Base-by-base conservation (phyloP, 2,797 vertebrate species). In the Enteromius paludinosus region DNA sequence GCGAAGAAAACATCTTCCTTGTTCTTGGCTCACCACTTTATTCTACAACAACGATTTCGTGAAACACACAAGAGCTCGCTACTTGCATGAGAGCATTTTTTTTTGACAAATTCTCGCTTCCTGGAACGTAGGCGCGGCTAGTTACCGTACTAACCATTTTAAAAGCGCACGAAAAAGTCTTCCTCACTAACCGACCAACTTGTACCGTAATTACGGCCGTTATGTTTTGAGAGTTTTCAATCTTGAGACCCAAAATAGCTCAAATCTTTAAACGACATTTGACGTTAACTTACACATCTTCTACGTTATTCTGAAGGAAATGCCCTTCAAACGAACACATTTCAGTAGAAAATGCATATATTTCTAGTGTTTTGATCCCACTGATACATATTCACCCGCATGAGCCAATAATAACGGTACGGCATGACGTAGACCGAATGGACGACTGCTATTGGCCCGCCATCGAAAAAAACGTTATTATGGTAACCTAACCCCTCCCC, bases 401-500 rank as follows among this genome's bases (percentile, higher is more conserved):
- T 23, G 35, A 59, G 47, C 20, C 43, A 18, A 84, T 70, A 65
- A 59, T 62, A 72, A 82, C 59, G 64, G n/a, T 43, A 33, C 30
- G 56, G 41, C 38, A n/a, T 86, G 84, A 87, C 79, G 23, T 25
- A 20, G 0, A 0, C 0, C 15, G 3, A 10, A 59, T 9, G 2
- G 59, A 14, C 3, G 38, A 0, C 78, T 71, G 12, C 79, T 76
- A 93, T 93, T 93, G 59, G 93, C 77, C 77, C 59, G 85, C 79
- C 86, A 83, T 11, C 0, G 0, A 78, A 83, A 10, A 72, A 47
- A 35, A 87, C 35, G 35, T 41, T 23, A 38, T 35, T 71, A 0
- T 47, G 1, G 1, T 0, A 18, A 0, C 1, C 25, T 47, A 0
- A 64, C 18, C 91, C 91, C 91, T 88, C 86, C 85, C 35, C 49